Base-by-base conservation (phyloP, 2,888 invertebrate species). In the Protodeltote pygarga region DNA sequence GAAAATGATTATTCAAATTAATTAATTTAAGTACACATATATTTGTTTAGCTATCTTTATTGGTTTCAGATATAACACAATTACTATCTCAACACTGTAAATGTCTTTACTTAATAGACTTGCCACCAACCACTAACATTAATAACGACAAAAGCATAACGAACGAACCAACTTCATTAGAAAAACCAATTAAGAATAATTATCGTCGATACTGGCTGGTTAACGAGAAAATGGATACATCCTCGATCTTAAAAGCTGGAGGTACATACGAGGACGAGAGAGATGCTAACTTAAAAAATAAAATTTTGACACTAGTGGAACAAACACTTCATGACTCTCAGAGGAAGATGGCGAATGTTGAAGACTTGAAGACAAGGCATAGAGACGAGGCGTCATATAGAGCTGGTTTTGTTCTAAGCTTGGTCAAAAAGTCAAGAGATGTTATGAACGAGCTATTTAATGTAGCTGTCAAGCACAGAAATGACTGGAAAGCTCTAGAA, bases 401-500 rank as follows among this genome's bases (percentile, higher is more conserved):
- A 65, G 75, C 79, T 3, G 90, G 89, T 0, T 87, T 83, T 52
- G 70, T 89, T 45, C 57, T 88, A 9, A 84, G 81, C 52, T 72
- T 85, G 73, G 66, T 89, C 17, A 87, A 87, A 57, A 87, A 86
- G 41, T 79, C 84, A 0, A 77, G 84, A 37, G 82, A 85, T 24
- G 74, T 85, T 8, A 28, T 89, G 31, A 85, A 82, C 21, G 90
- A 90, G 47, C 55, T 90, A 21, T 90, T 89, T 40, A 89, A 87
- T 29, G 78, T 89, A 0, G 89, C 89, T 0, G 73, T 89, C 6
- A 88, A 82, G 37, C 87, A 90, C 24, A 79, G 81, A 44, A 82
- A 85, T 1, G 80, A 87, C 45, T 90, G 88, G 85, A 84, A 79
- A 47, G 83, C 85, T 4, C 40, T 89, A 23, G 89, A 90, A 51